phyloP scores from a whole-genome alignment of 2,113 vertebrate species.

The Ancistrus triradiatus region DNA sequence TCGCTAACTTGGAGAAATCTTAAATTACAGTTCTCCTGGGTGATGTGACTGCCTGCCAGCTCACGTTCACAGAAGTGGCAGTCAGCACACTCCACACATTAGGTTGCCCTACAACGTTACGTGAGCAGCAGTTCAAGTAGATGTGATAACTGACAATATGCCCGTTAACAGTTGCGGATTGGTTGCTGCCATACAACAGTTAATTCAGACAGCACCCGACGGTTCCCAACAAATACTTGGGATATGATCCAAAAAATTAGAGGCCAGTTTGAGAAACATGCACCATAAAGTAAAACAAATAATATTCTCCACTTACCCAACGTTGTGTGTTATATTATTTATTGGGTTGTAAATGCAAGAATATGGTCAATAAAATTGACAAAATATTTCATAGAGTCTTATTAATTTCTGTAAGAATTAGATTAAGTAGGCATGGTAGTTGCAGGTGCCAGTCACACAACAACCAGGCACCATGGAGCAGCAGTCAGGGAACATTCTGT shows the following conservation, averaged over 20 bases:
- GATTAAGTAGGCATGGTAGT: neutral
- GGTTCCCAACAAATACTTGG: neutral
- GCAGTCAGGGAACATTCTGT: conserved; percentile 40
- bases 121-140: neutral
- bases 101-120: neutral
- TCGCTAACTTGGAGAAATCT: too few species aligned
- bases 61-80: neutral
- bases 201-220: neutral
- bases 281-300: conserved; percentile 9
- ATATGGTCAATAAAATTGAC: neutral
- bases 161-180: neutral
- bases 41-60: neutral
- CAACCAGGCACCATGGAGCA: neutral
- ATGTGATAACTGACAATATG: neutral
- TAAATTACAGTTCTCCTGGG: too few species aligned
- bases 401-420: neutral
- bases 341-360: neutral
- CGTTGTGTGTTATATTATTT: neutral
- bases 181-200: neutral
- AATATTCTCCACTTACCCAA: neutral
- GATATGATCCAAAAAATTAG: neutral
- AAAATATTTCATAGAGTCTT: too few species aligned
- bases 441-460: neutral
- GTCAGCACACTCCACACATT: neutral
- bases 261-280: neutral